Conservation (phyloP, 2,113 vertebrate species). For the Oenanthe oenanthe region DNA sequence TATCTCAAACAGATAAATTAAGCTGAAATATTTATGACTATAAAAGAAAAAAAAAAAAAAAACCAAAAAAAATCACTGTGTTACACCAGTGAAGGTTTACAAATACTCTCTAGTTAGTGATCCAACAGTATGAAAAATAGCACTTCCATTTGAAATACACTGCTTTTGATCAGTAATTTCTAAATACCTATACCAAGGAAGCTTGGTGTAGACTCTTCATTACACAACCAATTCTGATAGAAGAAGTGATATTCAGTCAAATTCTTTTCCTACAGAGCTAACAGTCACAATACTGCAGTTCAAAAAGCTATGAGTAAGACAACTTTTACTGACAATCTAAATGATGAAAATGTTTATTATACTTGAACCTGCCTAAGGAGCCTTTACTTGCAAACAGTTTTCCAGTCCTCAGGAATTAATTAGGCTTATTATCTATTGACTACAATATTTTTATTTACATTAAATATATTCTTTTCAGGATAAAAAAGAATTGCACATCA, state of each 20-base stretch:
- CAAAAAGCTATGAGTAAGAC: background rate
- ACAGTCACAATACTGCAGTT: background rate
- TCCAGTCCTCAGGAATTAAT: background rate
- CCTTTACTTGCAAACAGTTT: background rate
- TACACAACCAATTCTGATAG: background rate
- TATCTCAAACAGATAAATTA: background rate
- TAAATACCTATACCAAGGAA: background rate
- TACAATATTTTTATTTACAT: background rate
- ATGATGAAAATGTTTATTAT: background rate
- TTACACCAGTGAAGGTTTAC: background rate
- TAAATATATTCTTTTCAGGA: background rate
- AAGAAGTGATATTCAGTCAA: background rate
- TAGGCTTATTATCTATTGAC: background rate
- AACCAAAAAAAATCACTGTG: background rate
- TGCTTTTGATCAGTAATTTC: background rate
- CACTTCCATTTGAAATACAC: background rate
- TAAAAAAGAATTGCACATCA: background rate
- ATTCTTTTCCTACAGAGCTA: background rate
- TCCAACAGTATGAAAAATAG: background rate
- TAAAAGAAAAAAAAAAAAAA: background rate
- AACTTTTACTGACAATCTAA: background rate
- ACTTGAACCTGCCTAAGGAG: background rate
- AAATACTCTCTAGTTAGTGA: background rate
- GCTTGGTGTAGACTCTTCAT: background rate
- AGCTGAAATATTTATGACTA: background rate